These are phyloP conservation scores for Corythoichthys haematopterus DNA, from an alignment of 2,113 vertebrate genomes.

Conservation along the genomic window DNA sequence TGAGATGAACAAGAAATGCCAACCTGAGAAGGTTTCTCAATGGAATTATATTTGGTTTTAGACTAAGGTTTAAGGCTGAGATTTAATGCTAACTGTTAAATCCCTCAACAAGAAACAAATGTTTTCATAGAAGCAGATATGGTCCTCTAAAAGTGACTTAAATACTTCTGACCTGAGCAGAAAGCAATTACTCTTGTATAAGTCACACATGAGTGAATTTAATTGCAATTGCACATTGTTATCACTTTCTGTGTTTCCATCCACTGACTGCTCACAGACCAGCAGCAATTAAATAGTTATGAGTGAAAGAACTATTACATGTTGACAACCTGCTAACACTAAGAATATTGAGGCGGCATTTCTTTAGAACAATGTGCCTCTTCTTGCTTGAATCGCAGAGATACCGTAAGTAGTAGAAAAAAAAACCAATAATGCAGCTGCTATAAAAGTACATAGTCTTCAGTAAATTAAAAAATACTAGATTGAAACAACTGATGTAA, in stretches of 20 bases:
- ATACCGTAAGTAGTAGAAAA: constrained; percentile 33
- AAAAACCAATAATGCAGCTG: constrained; percentile 33
- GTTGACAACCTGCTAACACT: constrained; percentile 60
- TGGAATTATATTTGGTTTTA: constrained; percentile 23
- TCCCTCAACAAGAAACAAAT: constrained; percentile 20
- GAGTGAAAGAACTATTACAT: constrained; percentile 63
- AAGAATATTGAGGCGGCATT: constrained; percentile 54
- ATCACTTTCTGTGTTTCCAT: constrained; percentile 68
- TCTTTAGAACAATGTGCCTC: constrained; percentile 33
- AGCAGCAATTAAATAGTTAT: constrained; percentile 66
- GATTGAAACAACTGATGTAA: constrained; percentile 22
- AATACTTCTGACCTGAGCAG: constrained; percentile 56
- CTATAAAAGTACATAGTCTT: constrained; percentile 58
- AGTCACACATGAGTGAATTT: constrained; percentile 71
- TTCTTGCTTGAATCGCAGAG: constrained; percentile 36
- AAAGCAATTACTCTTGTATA: constrained; percentile 69
- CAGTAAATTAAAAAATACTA: constrained; percentile 39
- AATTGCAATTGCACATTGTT: constrained; percentile 69
- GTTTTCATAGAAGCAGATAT: constrained; percentile 42
- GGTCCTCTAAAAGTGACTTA: constrained; percentile 28
- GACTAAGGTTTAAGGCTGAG: constrained; percentile 5
- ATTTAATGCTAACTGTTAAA: constrained; percentile 22
- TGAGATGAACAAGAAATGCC: neutral
- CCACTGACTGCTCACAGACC: constrained; percentile 55
- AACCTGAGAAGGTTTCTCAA: constrained; percentile 9